These are phyloP conservation scores for Cyanoramphus novaezelandiae DNA, from an alignment of 2,113 vertebrate species.

Conservation along the genomic window DNA sequence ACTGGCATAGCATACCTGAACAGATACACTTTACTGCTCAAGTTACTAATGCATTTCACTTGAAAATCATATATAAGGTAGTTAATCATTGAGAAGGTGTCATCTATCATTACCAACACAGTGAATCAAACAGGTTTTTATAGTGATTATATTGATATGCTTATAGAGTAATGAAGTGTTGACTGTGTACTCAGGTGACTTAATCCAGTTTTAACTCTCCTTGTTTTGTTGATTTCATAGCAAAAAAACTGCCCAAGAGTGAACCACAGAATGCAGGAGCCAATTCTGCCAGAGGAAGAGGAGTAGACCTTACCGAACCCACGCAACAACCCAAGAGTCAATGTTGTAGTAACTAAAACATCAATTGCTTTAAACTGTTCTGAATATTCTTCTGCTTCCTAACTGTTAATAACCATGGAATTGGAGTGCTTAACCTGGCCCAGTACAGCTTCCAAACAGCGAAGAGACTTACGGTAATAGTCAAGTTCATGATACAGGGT, in stretches of 20 bases:
- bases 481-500: constrained; percentile 91
- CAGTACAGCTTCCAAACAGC: constrained; percentile 84
- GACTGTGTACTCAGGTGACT: not conserved
- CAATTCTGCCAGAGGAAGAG: constrained; percentile 86
- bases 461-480: constrained; percentile 90
- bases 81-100: not conserved
- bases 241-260: constrained; percentile 96
- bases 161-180: not conserved
- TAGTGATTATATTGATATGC: not conserved
- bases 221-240: constrained; percentile 54
- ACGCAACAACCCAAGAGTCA: constrained; percentile 89
- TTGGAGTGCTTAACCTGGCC: constrained; percentile 84
- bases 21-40: not conserved
- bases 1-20: not conserved
- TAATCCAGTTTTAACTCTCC: constrained; percentile 5
- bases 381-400: constrained; percentile 78
- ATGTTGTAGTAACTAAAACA: constrained; percentile 93
- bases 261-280: constrained; percentile 88
- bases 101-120: not conserved
- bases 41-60: not conserved
- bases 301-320: constrained; percentile 95
- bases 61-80: not conserved
- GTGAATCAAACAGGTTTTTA: not conserved
- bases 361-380: constrained; percentile 73
- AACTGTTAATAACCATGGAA: constrained; percentile 85